Base-by-base conservation (phyloP, 2,888 invertebrate genomes). In the Polydrusus pterygomalis region DNA sequence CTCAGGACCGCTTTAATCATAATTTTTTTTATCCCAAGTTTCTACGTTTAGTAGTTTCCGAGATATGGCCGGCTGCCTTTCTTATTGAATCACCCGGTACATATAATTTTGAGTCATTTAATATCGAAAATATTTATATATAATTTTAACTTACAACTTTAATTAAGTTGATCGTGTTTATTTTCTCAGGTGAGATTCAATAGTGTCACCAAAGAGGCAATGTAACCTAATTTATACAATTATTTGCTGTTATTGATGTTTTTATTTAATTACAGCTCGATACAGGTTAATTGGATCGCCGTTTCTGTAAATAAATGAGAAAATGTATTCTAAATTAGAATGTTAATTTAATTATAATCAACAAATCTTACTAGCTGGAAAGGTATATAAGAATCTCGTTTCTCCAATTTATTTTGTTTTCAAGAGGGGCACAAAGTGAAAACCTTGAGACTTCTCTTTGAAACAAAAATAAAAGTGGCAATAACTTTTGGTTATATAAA, bases 311-410 rank as follows among this genome's bases (percentile, higher is more conserved):
- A 51, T 51, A 20, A 51, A 51, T 51, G 20, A 51, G 18, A 18
- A 51, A 20, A 18, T 49, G 15, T 18, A 15, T 17, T 18, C 20
- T 51, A 51, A n/a, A 51, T 18, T 51, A 51, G 9, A 11, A 20
- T 51, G 11, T 51, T 51, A 20, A 51, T 51, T 51, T 51, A 10
- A 20, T 20, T 51, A 51, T 18, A 18, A 20, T 51, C 17, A 51
- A 51, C 47, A 51, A 51, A 51, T 51, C 51, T 51, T 11, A 51
- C 51, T 20, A 20, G 18, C 20, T 20, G 51, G 51, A 18, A 20
- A 51, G 51, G 20, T 20, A 51, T 20, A 51, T 51, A 18, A 20
- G 20, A 51, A 43, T 43, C 43, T 13, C n/a, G n/a, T 43, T 43
- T 43, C 43, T 13, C 43, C 43, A 43, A 43, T 43, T 43, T 43